Evolutionary conservation across 2,888 invertebrate species (phyloP), one percentile per base, ranked within the genome.

Genomic region (Helicoverpa assulta): DNA sequence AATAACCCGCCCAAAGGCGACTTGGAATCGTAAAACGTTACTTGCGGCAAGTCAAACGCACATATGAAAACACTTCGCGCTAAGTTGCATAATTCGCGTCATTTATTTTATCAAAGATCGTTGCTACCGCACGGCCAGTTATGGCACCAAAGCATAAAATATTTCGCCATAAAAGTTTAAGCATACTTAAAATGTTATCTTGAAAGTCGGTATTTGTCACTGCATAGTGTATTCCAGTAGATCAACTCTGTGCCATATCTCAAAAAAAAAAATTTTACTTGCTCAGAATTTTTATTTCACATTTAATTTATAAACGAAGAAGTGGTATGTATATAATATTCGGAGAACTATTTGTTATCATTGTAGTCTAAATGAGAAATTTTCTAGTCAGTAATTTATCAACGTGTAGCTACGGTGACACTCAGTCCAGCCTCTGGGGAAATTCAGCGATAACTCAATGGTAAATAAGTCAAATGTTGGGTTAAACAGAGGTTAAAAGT

Each of bases 91-190:
- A 78, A 81, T 81, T 81, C 70, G 78, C 62, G 68, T 81, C 72
- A 81, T 83, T 83, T 78, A 75, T 62, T 81, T 83, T 81, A 81
- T 83, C 81, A 73, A 77, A 78, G 78, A 81, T 81, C 72, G 67
- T 67, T 58, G 74, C 74, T 72, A 78, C 74, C 55, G 68, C 75
- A 58, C 58, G 54, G 56, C 69, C 78, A 81, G 84, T 84, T 75
- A 81, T 81, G 68, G 76, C 70, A 83, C 67, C 78, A 83, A 81
- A 83, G 82, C 74, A 70, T 83, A 72, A 77, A 78, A 75, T 83
- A 78, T 75, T 71, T 70, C 52, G 47, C 84, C 74, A 67, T 83
- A 83, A 81, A 83, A 81, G 68, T 81, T 83, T 83, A 83, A 81
- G 67, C 71, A 77, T 81, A 78, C 78, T 77, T 77, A 74, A 78